Conservation (phyloP, 2,113 vertebrate genomes). For the Peucedramus taeniatus region DNA sequence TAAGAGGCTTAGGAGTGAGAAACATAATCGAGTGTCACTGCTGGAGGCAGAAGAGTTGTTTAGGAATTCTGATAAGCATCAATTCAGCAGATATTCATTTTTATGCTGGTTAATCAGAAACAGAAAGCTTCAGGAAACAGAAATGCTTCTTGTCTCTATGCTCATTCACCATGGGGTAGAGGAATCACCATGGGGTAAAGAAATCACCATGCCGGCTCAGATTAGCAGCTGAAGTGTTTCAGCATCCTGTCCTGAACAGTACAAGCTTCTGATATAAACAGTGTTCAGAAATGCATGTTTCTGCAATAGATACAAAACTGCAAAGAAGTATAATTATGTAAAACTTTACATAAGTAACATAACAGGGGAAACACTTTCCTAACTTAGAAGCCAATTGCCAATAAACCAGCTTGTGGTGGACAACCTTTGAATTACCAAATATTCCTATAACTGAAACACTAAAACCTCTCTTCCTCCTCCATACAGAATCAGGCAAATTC, state of each 20-base stretch:
- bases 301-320: background rate
- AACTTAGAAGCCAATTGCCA: background rate
- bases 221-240: background rate
- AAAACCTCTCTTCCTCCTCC: background rate
- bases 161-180: background rate
- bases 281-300: background rate
- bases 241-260: background rate
- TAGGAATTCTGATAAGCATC: constrained; percentile 32
- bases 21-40: constrained; percentile 39
- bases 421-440: background rate
- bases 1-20: constrained; percentile 50
- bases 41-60: constrained; percentile 23
- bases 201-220: background rate
- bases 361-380: background rate
- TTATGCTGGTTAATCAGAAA: constrained; percentile 11
- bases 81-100: constrained; percentile 7
- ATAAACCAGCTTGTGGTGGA: background rate
- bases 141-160: background rate
- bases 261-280: background rate
- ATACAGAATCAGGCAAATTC: background rate
- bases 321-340: background rate
- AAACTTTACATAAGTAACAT: background rate
- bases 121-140: background rate
- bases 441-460: background rate
- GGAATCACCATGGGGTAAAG: background rate